A percentile compares a stretch with the other conserved stretches of the same genome.
Conservation (phyloP, 2,797 vertebrate species). For the Megaceryle alcyon region DNA sequence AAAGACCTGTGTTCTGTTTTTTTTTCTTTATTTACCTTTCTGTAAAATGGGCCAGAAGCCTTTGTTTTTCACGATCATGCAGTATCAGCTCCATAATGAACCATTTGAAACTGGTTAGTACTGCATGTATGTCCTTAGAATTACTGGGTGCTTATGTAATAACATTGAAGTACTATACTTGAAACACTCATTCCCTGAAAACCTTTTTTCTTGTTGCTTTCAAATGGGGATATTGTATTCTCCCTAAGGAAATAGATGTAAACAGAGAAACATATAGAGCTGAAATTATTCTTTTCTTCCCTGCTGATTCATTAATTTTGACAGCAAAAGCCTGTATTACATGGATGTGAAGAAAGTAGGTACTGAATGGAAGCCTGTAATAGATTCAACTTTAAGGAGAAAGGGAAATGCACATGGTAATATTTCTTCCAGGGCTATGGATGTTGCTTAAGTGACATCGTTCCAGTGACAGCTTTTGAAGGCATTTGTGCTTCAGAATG, state of each 20-base stretch:
- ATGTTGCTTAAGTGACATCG: neutral
- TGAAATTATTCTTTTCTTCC: slow-evolving; percentile 12
- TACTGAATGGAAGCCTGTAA: neutral
- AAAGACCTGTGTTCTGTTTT: neutral
- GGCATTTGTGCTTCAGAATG: neutral
- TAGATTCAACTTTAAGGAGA: neutral
- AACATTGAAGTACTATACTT: neutral
- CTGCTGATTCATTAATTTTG: neutral
- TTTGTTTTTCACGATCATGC: neutral
- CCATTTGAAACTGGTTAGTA: neutral
- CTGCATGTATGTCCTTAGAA: neutral
- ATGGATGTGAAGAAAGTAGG: neutral
- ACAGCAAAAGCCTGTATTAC: slow-evolving; percentile 6
- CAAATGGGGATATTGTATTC: neutral
- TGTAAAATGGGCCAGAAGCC: neutral
- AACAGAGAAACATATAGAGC: neutral
- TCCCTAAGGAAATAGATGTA: slow-evolving; percentile 1
- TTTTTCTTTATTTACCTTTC: neutral
- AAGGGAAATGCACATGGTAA: neutral
- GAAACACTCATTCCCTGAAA: neutral
- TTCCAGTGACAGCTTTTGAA: slow-evolving; percentile 1
- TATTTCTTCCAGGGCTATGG: neutral
- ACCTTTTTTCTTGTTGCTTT: neutral
- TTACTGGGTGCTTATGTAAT: neutral
- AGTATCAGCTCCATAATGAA: neutral